Base-by-base conservation (phyloP, 2,888 invertebrate species). In the Thymelicus sylvestris region DNA sequence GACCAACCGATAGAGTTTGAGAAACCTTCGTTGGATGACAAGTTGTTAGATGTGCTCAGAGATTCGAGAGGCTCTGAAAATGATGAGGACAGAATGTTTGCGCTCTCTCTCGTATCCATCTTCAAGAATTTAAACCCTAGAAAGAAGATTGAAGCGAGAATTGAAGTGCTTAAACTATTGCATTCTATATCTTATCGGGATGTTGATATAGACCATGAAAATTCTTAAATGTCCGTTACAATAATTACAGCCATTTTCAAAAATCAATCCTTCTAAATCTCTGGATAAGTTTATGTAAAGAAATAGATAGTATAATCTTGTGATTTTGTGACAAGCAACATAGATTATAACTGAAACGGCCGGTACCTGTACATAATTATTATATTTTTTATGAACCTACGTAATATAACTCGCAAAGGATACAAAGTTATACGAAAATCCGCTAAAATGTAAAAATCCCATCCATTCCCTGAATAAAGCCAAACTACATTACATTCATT, bases 81-180 rank as follows among this genome's bases (percentile, higher is more conserved):
- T 47, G 87, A 89, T 41, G 86, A 86, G 38, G 90, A 89, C 41
- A 85, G 81, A 39, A 87, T 88, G 64, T 89, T 90, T 48, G 80
- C 87, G 73, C 47, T 89, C 19, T 89, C 89, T 0, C 69, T 90
- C 10, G 80, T 89, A 44, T 86, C 87, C 0, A 83, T 84, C 67
- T 86, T 89, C 71, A 84, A 82, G 68, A 86, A 86, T 66, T 72
- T 90, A 2, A 79, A 78, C 13, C 81, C 81, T 19, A 84, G 80
- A 59, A 83, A 86, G 72, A 89, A 86, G 75, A 84, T 87, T 72
- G 86, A 86, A 68, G 90, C 88, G 0, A 84, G 82, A 48, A 89
- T 90, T 68, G 86, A 83, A 74, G 85, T 90, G 63, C 76, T 89
- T 44, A 85, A 84, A 66, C 80, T 86, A 3, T 74, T 90, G 52